Evolutionary conservation across 1,140 invertebrate genomes (phyloP), one percentile per base, ranked within the genome.

Genomic region (Mercenaria mercenaria): DNA sequence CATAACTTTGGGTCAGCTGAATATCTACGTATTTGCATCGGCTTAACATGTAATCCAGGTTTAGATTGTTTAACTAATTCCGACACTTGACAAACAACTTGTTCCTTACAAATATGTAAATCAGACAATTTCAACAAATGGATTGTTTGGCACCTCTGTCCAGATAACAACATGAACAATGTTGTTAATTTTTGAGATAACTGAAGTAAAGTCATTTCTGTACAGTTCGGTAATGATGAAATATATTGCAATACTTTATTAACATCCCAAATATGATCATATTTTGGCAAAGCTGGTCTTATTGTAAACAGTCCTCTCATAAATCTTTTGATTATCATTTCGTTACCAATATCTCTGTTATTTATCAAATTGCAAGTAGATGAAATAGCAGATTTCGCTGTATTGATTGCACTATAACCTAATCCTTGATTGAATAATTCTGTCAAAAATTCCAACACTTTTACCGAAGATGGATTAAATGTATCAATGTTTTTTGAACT

Each of bases 351-450:
- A 29, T 52, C 1, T 56, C 20, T 41, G 6, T 43, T 41, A 37
- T 41, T 26, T 18, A 13, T 6, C 18, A 87, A 52, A 23, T 34
- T 84, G 4, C 80, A 29, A 39, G 56, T 52, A n/a, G 43, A 20
- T 6, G 61, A 77, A 15, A 91, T 13, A 0, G 91, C 82, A 18
- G 82, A 81, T 76, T 87, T 83, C 23, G 85, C 83, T 47, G 84
- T 87, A 72, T 83, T 82, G 20, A 90, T 13, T 2, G 82, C 83
- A 87, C 82, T 84, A 47, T 90, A 90, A 20, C 56, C 52, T 20
- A 83, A 47, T 20, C 61, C 81, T 0, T 15, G n/a, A 11, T 88
- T 10, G 50, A 34, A 92, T 52, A 90, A 39, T 52, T 84, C 34
- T 18, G 79, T 29, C 18, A 92, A 47, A 81, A 90, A 90, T 59